Evolutionary conservation across 2,797 vertebrate species (phyloP), one percentile per base, ranked within the genome.

Genomic region (Paedocypris micromegethes): DNA sequence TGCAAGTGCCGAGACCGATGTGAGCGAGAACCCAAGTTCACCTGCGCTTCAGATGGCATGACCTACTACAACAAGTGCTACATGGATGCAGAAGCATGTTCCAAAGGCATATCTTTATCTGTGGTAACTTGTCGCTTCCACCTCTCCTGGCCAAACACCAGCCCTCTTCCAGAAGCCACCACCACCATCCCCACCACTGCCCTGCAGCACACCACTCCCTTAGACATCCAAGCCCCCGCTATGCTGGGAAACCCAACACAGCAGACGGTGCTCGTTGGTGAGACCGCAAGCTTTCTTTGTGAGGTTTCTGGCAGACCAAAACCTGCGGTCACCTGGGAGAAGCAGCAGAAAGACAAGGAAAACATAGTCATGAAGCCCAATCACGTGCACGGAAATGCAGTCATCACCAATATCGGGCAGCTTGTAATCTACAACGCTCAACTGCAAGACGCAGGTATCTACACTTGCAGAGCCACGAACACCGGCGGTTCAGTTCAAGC

Each of bases 31-130:
- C 97, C 97, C 0, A 94, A 93, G 79, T 99, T 99, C 78, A 99
- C 97, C 2, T 99, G 97, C 0, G 97, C 97, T 4, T 99, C 97
- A 0, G 97, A 99, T 0, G 96, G 97, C 72, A 94, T 99, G 87
- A 99, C 96, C 41, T 99, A 99, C 81, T 99, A 99, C 79, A 99
- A 99, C 84, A 97, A 94, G 84, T 99, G 97, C 85, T 99, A 95
- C 89, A 98, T 99, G 97, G 96, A 99, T 1, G 97, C 96, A 0
- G 97, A 99, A 84, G 97, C 97, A 67, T 99, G 97, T 75, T 93
- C 93, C 80, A 97, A 94, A 80, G 95, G 96, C 75, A 90, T 95
- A 48, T 89, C 88, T 0, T 81, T 91, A 70, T 86, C 87, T 0
- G 87, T 93, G 0, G 92, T 92, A 70, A 89, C 90, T 61, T 94